Evolutionary conservation across 1,140 invertebrate genomes (phyloP).

Genomic region (Drosophila nigromelanica): DNA sequence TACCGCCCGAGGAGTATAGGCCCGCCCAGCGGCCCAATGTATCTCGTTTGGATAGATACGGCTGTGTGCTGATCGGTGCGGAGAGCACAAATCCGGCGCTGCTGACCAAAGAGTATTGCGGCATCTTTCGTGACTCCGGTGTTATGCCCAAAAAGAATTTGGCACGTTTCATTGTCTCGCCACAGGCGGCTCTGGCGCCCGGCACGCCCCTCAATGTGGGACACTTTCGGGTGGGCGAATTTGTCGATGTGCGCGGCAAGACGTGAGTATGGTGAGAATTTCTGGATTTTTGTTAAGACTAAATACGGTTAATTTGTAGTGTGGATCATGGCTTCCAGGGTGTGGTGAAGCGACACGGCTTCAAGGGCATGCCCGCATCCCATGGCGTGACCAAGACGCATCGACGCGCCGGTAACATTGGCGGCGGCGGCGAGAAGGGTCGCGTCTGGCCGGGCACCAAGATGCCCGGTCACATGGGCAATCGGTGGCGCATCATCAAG

Average conservation of each 20-base stretch:
- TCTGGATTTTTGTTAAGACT: neutral
- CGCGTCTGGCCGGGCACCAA: constrained; percentile 97
- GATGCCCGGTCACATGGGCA: constrained; percentile 99
- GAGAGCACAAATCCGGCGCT: constrained; percentile 93
- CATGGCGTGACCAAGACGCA: constrained; percentile 98
- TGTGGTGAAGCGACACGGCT: constrained; percentile 97
- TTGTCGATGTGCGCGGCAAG: constrained; percentile 94
- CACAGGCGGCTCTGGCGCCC: constrained; percentile 93
- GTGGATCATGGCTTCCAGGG: constrained; percentile 99
- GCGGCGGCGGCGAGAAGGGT: constrained; percentile 91
- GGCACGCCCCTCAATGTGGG: constrained; percentile 94
- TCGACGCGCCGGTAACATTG: constrained; percentile 95
- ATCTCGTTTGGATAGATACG: constrained; percentile 85
- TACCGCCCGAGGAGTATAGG: constrained; percentile 91
- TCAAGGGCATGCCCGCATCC: constrained; percentile 95
- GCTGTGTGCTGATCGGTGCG: constrained; percentile 94
- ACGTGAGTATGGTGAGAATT: constrained; percentile 88
- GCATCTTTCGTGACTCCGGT: constrained; percentile 93
- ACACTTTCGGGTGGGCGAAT: constrained; percentile 96
- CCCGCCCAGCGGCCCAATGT: constrained; percentile 85
- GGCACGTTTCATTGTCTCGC: constrained; percentile 93
- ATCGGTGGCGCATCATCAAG: constrained; percentile 88
- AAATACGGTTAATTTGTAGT: constrained; percentile 84
- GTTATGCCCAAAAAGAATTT: constrained; percentile 95
- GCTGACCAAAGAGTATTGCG: constrained; percentile 95